Evolutionary conservation across 1,140 invertebrate species (phyloP).

Genomic region (Grapholita molesta): DNA sequence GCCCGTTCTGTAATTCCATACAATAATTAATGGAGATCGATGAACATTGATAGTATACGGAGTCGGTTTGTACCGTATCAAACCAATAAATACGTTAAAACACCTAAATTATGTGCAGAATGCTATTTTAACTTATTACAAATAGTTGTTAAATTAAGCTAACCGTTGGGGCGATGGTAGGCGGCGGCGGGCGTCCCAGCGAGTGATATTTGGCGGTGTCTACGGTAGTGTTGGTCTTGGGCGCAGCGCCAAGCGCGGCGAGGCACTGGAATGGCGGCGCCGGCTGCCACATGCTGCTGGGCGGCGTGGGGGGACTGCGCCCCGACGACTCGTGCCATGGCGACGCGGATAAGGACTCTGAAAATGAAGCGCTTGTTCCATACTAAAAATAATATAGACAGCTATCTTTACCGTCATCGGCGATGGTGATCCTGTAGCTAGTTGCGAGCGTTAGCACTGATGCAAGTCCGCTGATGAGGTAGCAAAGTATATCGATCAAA

Average conservation of each 20-base stretch:
- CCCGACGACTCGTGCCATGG: conserved; percentile 37
- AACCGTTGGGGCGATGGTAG: conserved; percentile 28
- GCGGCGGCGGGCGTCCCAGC: conserved; percentile 45
- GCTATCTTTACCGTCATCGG: too few relatives aligned
- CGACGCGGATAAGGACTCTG: conserved; percentile 41
- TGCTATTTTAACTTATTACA: too few relatives aligned
- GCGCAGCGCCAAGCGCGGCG: conserved; percentile 82
- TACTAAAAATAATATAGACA: conserved; percentile 17
- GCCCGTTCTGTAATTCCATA: not conserved
- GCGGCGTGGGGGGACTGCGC: conserved; percentile 58
- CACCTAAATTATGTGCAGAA: not conserved
- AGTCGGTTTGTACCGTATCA: too few relatives aligned
- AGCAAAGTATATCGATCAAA: too few relatives aligned
- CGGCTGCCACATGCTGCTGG: conserved; percentile 78
- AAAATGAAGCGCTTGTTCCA: not conserved
- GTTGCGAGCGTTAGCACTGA: too few relatives aligned
- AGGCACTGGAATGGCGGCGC: conserved; percentile 89
- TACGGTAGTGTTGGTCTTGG: conserved; percentile 63
- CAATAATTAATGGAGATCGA: too few relatives aligned
- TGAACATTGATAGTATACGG: too few relatives aligned
- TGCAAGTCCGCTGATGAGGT: too few relatives aligned
- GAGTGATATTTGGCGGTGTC: conserved; percentile 54
- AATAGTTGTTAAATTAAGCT: not conserved
- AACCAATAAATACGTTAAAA: too few relatives aligned
- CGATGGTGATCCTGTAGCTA: too few relatives aligned